Evolutionary conservation across 2,888 invertebrate genomes (phyloP), one percentile per base, ranked within the genome.

Genomic region (Endomychus coccineus): DNA sequence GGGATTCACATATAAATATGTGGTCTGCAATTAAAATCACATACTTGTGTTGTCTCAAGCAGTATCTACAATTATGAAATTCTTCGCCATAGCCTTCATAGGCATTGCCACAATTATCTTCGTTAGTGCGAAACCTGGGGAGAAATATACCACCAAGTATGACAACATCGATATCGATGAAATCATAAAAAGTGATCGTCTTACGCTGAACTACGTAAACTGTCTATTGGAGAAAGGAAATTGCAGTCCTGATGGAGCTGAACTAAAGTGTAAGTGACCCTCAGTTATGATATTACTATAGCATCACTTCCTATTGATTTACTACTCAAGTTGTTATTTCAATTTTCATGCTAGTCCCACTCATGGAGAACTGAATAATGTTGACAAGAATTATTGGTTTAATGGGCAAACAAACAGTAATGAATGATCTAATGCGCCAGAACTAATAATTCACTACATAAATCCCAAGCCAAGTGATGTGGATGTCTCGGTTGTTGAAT

Each of bases 151-250:
- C 1, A 72, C 73, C 47, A 77, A 76, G 50, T 83, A 75, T 51
- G 82, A 82, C 56, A 76, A 78, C 54, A 63, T 83, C 31, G 68
- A 83, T 57, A 29, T 83, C 34, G 72, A 81, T 29, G 75, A 77
- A 53, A 74, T 83, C 42, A 61, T 83, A n/a, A 55, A 48, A 2
- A 83, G 76, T 60, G 73, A 76, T 13, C 69, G 80, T 13, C 65
- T 83, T 6, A 61, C 83, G 1, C 62, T 66, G 16, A 75, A 74
- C 27, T 81, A 83, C 51, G 62, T 77, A 25, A 72, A 76, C 40
- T 84, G 83, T 49, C 49, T 83, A 16, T 58, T 81, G 48, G 74
- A 72, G 0, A 66, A 62, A 36, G 77, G 77, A 4, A 74, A 70
- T 27, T 83, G 83, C 57, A 80, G 75, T 1, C 67, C 79, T 3